These are phyloP conservation scores for Augochlora pura DNA, from an alignment of 1,140 invertebrate species.

Conservation along the genomic window DNA sequence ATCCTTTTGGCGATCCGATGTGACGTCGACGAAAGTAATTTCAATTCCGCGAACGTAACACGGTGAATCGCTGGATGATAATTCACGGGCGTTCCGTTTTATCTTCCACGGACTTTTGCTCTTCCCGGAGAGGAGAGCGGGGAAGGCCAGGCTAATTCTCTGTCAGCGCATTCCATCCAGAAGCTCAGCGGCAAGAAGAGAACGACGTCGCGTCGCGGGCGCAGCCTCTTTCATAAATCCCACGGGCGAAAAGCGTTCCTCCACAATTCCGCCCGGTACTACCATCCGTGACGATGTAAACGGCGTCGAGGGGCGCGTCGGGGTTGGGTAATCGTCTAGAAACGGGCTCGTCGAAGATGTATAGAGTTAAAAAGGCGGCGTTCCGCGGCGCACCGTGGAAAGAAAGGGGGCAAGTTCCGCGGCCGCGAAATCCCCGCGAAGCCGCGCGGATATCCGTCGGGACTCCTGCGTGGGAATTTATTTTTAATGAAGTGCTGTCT, in stretches of 20 bases:
- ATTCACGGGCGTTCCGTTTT: too few relatives aligned
- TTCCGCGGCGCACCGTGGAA: background rate
- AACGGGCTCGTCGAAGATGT: slow-evolving; percentile 20
- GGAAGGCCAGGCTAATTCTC: background rate
- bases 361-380: background rate
- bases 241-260: background rate
- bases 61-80: too few relatives aligned
- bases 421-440: slow-evolving; percentile 71
- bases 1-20: too few relatives aligned
- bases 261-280: slow-evolving; percentile 1
- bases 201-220: background rate
- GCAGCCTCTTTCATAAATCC: slow-evolving; percentile 6
- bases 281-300: slow-evolving; percentile 23
- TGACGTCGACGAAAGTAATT: too few relatives aligned
- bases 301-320: background rate
- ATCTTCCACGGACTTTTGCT: too few relatives aligned
- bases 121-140: background rate
- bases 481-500: slow-evolving; percentile 77
- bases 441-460: slow-evolving; percentile 70
- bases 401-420: slow-evolving; percentile 10
- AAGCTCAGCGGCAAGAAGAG: background rate
- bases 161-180: background rate
- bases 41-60: too few relatives aligned
- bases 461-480: slow-evolving; percentile 74
- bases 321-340: slow-evolving; percentile 14